Base-by-base conservation (phyloP, 2,797 vertebrate genomes). In the Anolis apletophallus region DNA sequence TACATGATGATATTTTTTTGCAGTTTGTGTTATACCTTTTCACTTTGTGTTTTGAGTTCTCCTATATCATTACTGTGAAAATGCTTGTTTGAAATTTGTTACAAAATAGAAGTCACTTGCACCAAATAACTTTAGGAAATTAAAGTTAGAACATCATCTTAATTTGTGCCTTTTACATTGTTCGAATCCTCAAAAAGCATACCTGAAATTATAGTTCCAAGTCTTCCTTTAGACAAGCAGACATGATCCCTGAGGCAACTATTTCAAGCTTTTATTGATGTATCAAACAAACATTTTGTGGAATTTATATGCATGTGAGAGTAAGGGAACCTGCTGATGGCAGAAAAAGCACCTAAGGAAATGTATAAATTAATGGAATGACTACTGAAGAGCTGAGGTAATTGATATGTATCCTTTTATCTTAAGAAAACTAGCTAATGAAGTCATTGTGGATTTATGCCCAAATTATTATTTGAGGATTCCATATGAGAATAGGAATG, bases 381-480 rank as follows among this genome's bases (percentile, higher is more conserved):
- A 87, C 85, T 90, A 91, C 85, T 84, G 85, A 94, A 90, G 83
- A 90, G 26, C 78, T 55, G 82, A 61, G 72, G 80, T 86, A 78
- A 89, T 83, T 90, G 85, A 93, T 90, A 92, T 36, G 59, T 77
- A 91, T 84, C 64, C 87, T 1, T 3, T 75, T 77, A 54, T 91
- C 88, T 91, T 90, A 71, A 85, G 90, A 57, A 91, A 87, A 93
- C 91, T 92, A 85, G 71, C 67, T 91, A 94, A 89, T 85, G 91
- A 93, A 93, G 93, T 91, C 91, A 89, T 85, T 69, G 80, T 32
- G 17, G 40, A 17, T 77, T 34, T n/a, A 54, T 29, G 40, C 29
- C 9, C 32, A 57, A 57, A 54, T 54, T 76, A 55, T 69, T 5
- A 26, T 50, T 40, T 74, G 21, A 26, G 19, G 2, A 23, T 21